Evolutionary conservation across 1,140 invertebrate genomes (phyloP).

Genomic region (Diorhabda carinulata): DNA sequence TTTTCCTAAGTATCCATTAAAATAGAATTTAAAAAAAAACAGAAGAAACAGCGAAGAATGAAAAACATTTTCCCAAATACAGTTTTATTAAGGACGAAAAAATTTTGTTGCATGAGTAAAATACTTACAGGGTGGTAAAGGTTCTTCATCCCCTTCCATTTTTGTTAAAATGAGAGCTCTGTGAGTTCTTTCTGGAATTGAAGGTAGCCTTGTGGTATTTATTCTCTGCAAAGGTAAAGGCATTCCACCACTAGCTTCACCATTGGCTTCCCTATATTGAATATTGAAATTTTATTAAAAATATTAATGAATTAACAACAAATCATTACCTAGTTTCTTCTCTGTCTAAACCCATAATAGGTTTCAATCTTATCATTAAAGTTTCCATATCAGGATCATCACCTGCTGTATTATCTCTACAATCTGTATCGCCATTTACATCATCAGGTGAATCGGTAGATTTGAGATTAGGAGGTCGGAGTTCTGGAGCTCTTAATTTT

Average conservation of each 20-base stretch:
- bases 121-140: constrained; percentile 73
- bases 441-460: constrained; percentile 35
- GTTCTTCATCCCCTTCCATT: constrained; percentile 67
- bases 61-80: too few species aligned
- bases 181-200: constrained; percentile 69
- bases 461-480: constrained; percentile 48
- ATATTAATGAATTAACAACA: background rate
- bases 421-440: background rate
- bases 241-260: constrained; percentile 44
- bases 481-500: constrained; percentile 52
- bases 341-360: background rate
- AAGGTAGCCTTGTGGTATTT: constrained; percentile 71
- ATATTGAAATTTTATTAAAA: background rate
- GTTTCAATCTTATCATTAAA: background rate
- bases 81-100: too few species aligned
- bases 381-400: background rate
- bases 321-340: background rate
- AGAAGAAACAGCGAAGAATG: too few species aligned
- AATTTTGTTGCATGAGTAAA: too few species aligned
- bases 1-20: too few species aligned
- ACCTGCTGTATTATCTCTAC: background rate
- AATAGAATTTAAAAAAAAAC: too few species aligned
- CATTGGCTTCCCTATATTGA: constrained; percentile 27
- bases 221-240: constrained; percentile 67
- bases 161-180: constrained; percentile 61